Conservation (phyloP, 1,140 invertebrate genomes). For the Pissodes strobi region DNA sequence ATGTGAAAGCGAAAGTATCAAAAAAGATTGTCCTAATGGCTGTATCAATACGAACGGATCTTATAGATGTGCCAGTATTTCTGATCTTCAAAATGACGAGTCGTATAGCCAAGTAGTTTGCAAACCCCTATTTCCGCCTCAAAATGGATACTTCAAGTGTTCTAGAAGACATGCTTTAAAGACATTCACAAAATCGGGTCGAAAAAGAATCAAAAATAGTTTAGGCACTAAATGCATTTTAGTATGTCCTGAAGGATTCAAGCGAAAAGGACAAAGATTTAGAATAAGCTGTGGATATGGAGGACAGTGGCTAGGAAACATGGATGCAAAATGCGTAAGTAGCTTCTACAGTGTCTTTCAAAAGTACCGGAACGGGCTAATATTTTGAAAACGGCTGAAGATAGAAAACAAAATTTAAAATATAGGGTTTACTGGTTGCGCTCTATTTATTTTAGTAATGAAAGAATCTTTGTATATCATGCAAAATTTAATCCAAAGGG, state of each 20-base stretch:
- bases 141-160: slow-evolving; percentile 30
- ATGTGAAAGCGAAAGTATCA: slow-evolving; percentile 30
- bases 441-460: too few species aligned
- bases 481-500: too few species aligned
- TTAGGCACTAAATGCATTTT: slow-evolving; percentile 27
- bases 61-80: slow-evolving; percentile 20
- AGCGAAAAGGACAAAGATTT: slow-evolving; percentile 11
- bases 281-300: slow-evolving; percentile 16
- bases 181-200: slow-evolving; percentile 11
- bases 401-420: too few species aligned
- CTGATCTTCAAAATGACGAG: slow-evolving; percentile 23
- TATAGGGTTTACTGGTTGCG: too few species aligned
- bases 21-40: not conserved
- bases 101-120: slow-evolving; percentile 9
- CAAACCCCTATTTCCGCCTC: slow-evolving; percentile 26
- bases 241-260: slow-evolving; percentile 22
- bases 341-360: too few species aligned
- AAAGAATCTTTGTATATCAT: too few species aligned
- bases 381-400: too few species aligned
- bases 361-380: too few species aligned
- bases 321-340: slow-evolving; percentile 27
- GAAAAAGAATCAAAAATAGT: slow-evolving; percentile 24
- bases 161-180: slow-evolving; percentile 18
- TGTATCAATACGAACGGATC: slow-evolving; percentile 37
- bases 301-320: slow-evolving; percentile 26